phyloP scores from a whole-genome alignment of 2,888 invertebrate genomes.

The Morpho deidamia region DNA sequence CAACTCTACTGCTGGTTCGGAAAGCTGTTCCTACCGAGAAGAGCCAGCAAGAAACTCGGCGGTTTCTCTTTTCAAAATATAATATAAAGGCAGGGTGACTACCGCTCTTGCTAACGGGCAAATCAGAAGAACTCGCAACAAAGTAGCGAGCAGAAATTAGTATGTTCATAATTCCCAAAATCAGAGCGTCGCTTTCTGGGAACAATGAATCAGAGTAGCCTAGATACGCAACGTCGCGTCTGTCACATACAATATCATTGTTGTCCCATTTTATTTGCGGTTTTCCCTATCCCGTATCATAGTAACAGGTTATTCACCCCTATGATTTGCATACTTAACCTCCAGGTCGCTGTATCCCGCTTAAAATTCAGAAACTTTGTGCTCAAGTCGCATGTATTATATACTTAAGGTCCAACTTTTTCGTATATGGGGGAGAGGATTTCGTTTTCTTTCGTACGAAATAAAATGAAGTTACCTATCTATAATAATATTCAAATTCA shows the following conservation, averaged over 20 bases:
- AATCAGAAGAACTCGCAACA: too few species aligned
- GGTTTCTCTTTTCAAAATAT: too few species aligned
- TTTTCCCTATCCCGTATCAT: constrained; percentile 20
- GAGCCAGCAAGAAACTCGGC: too few species aligned
- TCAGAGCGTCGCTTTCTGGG: background rate
- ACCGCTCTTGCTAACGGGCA: background rate
- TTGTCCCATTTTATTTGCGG: constrained; percentile 17
- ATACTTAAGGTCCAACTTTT: constrained; percentile 1
- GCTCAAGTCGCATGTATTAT: constrained; percentile 3
- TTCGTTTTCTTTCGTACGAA: too few species aligned
- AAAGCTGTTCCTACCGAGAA: too few species aligned
- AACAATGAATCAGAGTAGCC: background rate
- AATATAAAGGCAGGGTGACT: background rate
- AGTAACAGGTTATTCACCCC: constrained; percentile 19
- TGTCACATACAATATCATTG: constrained; percentile 7
- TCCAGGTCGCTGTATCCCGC: constrained; percentile 7
- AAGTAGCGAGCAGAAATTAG: background rate
- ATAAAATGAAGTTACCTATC: too few species aligned
- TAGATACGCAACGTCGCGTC: background rate
- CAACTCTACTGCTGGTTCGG: too few species aligned
- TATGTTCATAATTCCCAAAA: background rate
- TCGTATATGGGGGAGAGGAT: background rate
- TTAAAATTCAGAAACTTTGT: constrained; percentile 22
- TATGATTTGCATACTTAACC: constrained; percentile 23
- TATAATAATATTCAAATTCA: too few species aligned